A percentile compares a stretch with the other conserved stretches of the same genome.
These are phyloP conservation scores for Leucoma salicis DNA, from an alignment of 2,888 invertebrate species.

Conservation along the genomic window DNA sequence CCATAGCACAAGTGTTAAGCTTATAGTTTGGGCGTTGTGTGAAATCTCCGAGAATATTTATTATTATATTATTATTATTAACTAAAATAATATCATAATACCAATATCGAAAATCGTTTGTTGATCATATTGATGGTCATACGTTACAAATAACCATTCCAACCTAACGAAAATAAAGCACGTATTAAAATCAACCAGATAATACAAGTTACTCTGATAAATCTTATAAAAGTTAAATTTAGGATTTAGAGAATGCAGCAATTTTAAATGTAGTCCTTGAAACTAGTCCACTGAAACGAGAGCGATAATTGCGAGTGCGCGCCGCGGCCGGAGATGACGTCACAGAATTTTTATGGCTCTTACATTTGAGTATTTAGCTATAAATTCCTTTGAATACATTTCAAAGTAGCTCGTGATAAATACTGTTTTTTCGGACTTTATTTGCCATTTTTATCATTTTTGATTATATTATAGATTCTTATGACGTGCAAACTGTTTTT, in stretches of 20 bases:
- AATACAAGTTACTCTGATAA: neutral
- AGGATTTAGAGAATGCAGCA: constrained; percentile 20
- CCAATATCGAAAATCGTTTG: too few relatives aligned
- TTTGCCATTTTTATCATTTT: constrained; percentile 4
- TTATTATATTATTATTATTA: too few relatives aligned
- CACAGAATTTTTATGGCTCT: constrained; percentile 30
- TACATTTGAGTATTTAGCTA: constrained; percentile 23
- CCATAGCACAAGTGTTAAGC: too few relatives aligned
- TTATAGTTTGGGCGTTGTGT: too few relatives aligned
- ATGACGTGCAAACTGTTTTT: too few relatives aligned
- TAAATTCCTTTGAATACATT: constrained; percentile 30
- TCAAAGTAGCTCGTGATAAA: constrained; percentile 18
- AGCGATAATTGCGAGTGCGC: constrained; percentile 29
- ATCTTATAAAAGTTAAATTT: constrained; percentile 9
- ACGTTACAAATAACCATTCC: too few relatives aligned
- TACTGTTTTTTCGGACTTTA: constrained; percentile 9
- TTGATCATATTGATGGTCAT: too few relatives aligned
- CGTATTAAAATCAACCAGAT: too few relatives aligned
- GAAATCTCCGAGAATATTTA: too few relatives aligned
- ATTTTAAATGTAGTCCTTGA: constrained; percentile 30
- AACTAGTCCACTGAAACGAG: constrained; percentile 21
- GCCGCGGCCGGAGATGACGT: constrained; percentile 28
- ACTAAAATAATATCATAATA: too few relatives aligned
- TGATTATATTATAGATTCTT: neutral
- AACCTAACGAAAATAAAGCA: too few relatives aligned